A percentile compares a stretch with the other conserved stretches of the same genome.
These are phyloP conservation scores for Horisme vitalbata DNA, from an alignment of 2,888 invertebrate genomes.

Conservation along the genomic window DNA sequence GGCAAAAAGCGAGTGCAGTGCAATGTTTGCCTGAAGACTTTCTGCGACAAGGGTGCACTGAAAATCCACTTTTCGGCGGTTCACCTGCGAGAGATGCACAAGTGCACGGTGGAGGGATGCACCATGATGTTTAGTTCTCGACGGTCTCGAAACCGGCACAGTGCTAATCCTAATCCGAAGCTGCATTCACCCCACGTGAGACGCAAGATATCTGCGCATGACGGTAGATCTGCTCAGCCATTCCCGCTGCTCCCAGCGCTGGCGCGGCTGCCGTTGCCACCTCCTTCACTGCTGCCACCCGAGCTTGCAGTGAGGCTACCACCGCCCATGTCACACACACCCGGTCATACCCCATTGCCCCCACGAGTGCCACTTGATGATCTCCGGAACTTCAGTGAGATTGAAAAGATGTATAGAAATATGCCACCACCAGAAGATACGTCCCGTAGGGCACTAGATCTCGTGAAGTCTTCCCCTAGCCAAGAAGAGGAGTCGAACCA, in stretches of 20 bases:
- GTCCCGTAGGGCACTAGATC: slow-evolving; percentile 62
- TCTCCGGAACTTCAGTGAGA: slow-evolving; percentile 79
- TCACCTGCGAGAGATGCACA: slow-evolving; percentile 98
- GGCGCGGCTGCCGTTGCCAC: slow-evolving; percentile 87
- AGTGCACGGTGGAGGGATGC: slow-evolving; percentile 98
- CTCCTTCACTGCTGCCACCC: slow-evolving; percentile 85
- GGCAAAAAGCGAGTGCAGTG: slow-evolving; percentile 98
- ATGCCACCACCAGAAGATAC: slow-evolving; percentile 63
- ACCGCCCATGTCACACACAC: slow-evolving; percentile 52
- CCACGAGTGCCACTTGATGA: slow-evolving; percentile 76
- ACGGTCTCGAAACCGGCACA: slow-evolving; percentile 96
- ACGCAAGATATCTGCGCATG: slow-evolving; percentile 95
- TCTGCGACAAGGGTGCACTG: slow-evolving; percentile 99
- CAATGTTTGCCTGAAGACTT: slow-evolving; percentile 98
- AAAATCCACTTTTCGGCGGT: slow-evolving; percentile 99
- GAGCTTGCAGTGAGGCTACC: slow-evolving; percentile 77
- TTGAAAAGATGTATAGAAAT: slow-evolving; percentile 79
- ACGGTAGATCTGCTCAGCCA: slow-evolving; percentile 93
- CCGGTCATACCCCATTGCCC: slow-evolving; percentile 75
- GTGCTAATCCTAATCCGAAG: slow-evolving; percentile 98
- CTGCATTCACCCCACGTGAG: slow-evolving; percentile 97
- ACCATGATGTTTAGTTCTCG: slow-evolving; percentile 99
- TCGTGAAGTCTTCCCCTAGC: slow-evolving; percentile 53
- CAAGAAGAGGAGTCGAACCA: slow-evolving; percentile 65
- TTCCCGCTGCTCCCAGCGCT: slow-evolving; percentile 88